Evolutionary conservation across 2,888 invertebrate species (phyloP), one percentile per base, ranked within the genome.

Genomic region (Marasmarcha lunaedactyla): DNA sequence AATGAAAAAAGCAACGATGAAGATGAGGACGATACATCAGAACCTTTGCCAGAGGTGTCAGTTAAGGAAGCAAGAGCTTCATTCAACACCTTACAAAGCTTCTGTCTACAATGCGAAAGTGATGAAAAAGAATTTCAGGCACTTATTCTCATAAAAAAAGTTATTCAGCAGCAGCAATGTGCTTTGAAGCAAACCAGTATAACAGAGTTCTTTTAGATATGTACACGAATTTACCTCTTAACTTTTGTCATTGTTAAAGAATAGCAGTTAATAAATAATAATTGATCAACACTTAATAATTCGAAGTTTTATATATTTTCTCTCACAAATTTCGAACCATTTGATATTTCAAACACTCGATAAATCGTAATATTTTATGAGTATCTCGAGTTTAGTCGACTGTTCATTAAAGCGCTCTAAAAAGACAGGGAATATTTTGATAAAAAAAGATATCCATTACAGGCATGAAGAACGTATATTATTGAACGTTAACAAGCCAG

Each of bases 71-170:
- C 48, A 47, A 40, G 38, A 47, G 15, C 42, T 42, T 47, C 44
- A 43, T 51, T 49, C 38, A 41, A 49, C 43, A 51, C 42, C 48
- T 49, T 47, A 46, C 44, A 48, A 49, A 43, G 38, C 48, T 49
- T 48, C 42, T 50, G 45, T 47, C 45, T 50, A 49, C 48, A 50
- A 49, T 43, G 45, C 39, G 37, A 47, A 43, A 45, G 46, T 46
- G 44, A 45, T 43, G 44, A 45, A 48, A 44, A 45, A 48, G 41
- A 39, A 45, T 48, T 45, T 46, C 42, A 45, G 45, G 43, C 45
- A 46, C 41, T 47, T 43, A 43, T 42, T 39, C 40, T 42, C 41
- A 42, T 41, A 37, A 46, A 44, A 44, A 43, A 40, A 43, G 14
- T 36, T 41, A 41, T 43, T 38, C 26, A 41, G 39, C 20, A 42